Base-by-base conservation (phyloP, 2,113 vertebrate genomes). In the Cichladusa arquata region DNA sequence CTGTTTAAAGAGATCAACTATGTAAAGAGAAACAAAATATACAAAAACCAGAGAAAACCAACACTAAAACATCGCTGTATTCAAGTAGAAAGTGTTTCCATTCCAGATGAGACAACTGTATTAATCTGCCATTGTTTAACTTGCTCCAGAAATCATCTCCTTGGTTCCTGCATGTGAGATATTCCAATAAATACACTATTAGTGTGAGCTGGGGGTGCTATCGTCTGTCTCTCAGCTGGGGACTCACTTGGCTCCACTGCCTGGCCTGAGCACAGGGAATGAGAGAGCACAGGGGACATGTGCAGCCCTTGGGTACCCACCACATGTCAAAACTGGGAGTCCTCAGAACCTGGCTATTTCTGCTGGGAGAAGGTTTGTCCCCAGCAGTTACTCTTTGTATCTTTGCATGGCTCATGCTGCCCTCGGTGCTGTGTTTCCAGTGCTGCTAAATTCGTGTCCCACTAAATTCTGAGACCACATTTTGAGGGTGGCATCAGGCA, bases 141-240 rank as follows among this genome's bases (percentile, higher is more conserved):
- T 92, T 86, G 94, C 97, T 97, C 97, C 97, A 97, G 93, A 97
- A 96, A 86, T 97, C 98, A 96, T 97, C 96, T 98, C 94, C 98
- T 98, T 97, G 98, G 98, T 98, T 98, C 98, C 93, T 99, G 99
- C 99, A 99, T 99, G 97, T 98, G 96, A 98, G 98, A 97, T 98
- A 96, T 94, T 98, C 98, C 97, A 98, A 99, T 98, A 98, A 98
- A 97, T 98, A 96, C 95, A 97, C 97, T 97, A 95, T 96, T 97
- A 94, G 96, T 96, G 98, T 97, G 97, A 95, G 64, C 82, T 88
- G 69, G 81, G 94, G 83, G 36, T 92, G 84, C 61, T 64, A 20
- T 79, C 11, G 42, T 85, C 80, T 73, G 76, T 80, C 50, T 60
- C 34, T 94, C 50, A 11, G 9, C 23, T 82, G 64, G 28, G 58